These are phyloP conservation scores for Caradrina kadenii DNA, from an alignment of 2,888 invertebrate genomes.

Conservation along the genomic window DNA sequence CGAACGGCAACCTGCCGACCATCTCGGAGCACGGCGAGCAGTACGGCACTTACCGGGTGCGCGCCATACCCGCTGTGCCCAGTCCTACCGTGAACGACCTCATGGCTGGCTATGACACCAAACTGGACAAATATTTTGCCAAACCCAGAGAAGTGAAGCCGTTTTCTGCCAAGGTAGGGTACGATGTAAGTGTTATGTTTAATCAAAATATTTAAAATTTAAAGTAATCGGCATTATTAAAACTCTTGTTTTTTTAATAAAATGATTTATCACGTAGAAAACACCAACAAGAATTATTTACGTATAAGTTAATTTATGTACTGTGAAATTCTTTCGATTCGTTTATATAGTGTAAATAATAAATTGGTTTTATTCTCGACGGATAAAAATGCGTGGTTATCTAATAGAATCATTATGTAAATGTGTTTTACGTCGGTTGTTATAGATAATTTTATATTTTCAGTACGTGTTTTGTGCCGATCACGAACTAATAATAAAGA, in stretches of 20 bases:
- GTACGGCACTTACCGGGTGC: constrained; percentile 82
- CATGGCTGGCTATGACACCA: constrained; percentile 78
- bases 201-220: not conserved
- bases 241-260: constrained; percentile 11
- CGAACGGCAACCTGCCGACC: constrained; percentile 85
- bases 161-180: constrained; percentile 82
- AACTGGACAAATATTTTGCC: constrained; percentile 85
- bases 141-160: constrained; percentile 82
- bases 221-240: constrained; percentile 12
- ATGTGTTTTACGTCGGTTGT: constrained; percentile 27
- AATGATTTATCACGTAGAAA: constrained; percentile 37
- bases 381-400: constrained; percentile 47
- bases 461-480: constrained; percentile 33
- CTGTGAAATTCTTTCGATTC: constrained; percentile 56
- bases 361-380: constrained; percentile 37
- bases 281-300: constrained; percentile 41
- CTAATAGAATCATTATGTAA: constrained; percentile 55
- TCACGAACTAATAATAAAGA: constrained; percentile 46
- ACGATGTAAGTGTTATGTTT: constrained; percentile 71
- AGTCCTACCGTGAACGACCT: constrained; percentile 71
- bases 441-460: constrained; percentile 32
- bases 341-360: constrained; percentile 50
- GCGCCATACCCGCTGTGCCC: constrained; percentile 71
- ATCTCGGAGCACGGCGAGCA: constrained; percentile 86
- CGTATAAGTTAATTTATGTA: constrained; percentile 58